Evolutionary conservation across 2,797 vertebrate genomes (phyloP), one percentile per base, ranked within the genome.

Genomic region (Denticeps clupeoides): DNA sequence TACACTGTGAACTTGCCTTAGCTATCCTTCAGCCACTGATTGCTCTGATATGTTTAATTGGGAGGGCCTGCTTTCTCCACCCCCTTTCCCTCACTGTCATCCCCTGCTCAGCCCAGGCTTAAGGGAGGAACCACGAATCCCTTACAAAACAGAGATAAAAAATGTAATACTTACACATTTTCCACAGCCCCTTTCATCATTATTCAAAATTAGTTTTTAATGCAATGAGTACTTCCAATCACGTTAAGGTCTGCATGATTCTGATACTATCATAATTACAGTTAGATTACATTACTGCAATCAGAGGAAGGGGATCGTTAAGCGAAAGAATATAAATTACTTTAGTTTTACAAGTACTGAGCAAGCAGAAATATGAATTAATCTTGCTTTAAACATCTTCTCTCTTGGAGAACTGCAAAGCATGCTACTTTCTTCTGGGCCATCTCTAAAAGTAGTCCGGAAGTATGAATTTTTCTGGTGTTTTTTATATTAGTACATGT

Each of bases 231-330:
- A 89, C 91, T 89, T 96, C 90, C 93, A 98, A 96, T 98, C 92
- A 97, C 86, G 92, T 90, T 85, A 90, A 91, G 85, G 89, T 91
- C 89, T 89, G 91, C 88, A 91, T 93, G 90, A 95, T 93, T 91
- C 90, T 91, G 93, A 97, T 97, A 93, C 86, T 93, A 98, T 97
- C 94, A 96, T 98, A 96, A 97, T 97, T 94, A 97, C 94, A 96
- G 98, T 98, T 96, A 98, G 93, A 98, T 98, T 97, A 97, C 93
- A 93, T 92, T 95, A 94, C 88, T 84, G 92, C 91, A 98, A 98
- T 98, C 94, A 97, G 90, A 82, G 89, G 91, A 89, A 89, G 87
- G 87, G 89, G 85, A 91, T 97, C 91, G 91, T 96, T 96, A 96
- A 92, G 90, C 93, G 90, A 94, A 93, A 90, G 89, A 91, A 96